Percentiles rank a stretch among this genome's conserved stretches.
Evolutionary conservation across 2,113 vertebrate species (phyloP).

Genomic region (Pelobates fuscus): DNA sequence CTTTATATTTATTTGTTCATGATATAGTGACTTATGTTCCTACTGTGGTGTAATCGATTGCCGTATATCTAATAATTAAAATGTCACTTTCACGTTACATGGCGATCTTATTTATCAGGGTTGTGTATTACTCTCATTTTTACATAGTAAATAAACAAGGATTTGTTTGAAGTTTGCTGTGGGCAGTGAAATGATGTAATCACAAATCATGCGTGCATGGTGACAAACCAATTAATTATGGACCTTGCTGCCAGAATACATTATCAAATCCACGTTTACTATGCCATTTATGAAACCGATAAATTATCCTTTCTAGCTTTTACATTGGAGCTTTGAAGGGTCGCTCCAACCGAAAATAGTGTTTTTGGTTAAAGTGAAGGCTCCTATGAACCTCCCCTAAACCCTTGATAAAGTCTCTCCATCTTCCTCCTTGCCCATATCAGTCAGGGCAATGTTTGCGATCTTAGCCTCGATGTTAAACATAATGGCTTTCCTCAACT

Average conservation of each 20-base stretch:
- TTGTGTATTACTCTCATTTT: slow-evolving; percentile 26
- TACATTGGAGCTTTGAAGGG: neutral
- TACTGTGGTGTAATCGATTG: slow-evolving; percentile 6
- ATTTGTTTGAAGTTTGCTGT: neutral
- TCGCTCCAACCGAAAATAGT: too few relatives aligned
- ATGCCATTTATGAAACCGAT: neutral
- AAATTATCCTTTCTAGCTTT: neutral
- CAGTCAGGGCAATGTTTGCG: too few relatives aligned
- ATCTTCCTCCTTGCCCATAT: too few relatives aligned
- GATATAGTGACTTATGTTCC: slow-evolving; percentile 23
- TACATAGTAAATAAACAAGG: neutral
- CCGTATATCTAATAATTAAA: slow-evolving; percentile 31
- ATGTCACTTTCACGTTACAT: slow-evolving; percentile 18
- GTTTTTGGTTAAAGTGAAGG: too few relatives aligned
- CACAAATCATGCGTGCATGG: neutral
- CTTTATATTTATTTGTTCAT: slow-evolving; percentile 28
- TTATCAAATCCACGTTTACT: neutral
- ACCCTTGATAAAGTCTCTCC: too few relatives aligned
- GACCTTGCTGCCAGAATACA: neutral
- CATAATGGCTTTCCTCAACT: too few relatives aligned
- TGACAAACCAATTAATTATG: neutral
- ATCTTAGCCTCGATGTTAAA: too few relatives aligned
- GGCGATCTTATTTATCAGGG: slow-evolving; percentile 17
- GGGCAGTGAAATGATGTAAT: neutral
- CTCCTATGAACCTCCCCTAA: too few relatives aligned